Evolutionary conservation across 2,797 vertebrate species (phyloP).

Genomic region (Paguma larvata): DNA sequence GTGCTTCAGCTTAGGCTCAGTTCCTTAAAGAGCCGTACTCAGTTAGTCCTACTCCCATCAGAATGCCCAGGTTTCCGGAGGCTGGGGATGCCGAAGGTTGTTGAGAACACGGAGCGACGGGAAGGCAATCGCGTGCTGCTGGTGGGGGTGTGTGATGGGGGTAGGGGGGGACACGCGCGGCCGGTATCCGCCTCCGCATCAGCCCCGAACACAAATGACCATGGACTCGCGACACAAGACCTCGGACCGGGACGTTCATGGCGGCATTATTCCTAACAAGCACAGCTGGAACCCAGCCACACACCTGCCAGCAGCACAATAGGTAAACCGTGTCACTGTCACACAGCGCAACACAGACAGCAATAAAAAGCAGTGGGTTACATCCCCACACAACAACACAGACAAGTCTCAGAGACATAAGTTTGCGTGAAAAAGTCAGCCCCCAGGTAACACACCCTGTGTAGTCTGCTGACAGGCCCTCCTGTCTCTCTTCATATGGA

Average conservation of each 20-base stretch:
- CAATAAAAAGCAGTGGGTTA: fast-evolving
- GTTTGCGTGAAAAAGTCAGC: background rate
- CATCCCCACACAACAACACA: background rate
- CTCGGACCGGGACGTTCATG: fast-evolving
- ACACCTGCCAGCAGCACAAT: background rate
- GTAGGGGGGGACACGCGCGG: fast-evolving
- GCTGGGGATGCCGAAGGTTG: no score
- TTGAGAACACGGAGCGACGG: fast-evolving
- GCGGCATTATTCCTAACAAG: background rate
- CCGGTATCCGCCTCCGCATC: background rate
- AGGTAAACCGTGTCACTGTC: no score
- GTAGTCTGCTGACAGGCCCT: background rate
- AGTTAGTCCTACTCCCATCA: fast-evolving
- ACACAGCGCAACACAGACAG: fast-evolving
- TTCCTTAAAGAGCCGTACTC: no score
- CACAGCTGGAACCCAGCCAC: background rate
- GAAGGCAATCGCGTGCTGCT: background rate
- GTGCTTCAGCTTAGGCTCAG: background rate
- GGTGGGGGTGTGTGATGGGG: no score
- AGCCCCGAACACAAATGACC: background rate
- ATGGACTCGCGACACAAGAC: fast-evolving
- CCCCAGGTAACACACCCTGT: background rate
- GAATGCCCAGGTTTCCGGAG: background rate
- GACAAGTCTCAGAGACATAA: background rate
- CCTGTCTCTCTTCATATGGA: fast-evolving